Evolutionary conservation across 2,113 vertebrate genomes (phyloP).

Genomic region (Oreotrochilus melanogaster): DNA sequence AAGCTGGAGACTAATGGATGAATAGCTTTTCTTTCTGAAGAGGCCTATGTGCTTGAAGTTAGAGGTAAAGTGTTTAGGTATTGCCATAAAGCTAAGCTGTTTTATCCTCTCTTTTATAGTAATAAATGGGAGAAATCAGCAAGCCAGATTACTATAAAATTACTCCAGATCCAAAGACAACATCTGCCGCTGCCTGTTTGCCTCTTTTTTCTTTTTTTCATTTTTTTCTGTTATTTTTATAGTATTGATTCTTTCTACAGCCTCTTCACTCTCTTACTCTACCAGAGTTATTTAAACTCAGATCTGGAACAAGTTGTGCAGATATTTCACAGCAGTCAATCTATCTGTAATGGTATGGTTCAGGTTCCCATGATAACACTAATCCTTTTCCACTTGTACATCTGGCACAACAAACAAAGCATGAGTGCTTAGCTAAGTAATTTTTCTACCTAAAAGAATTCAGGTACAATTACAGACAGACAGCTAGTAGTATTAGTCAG

Average conservation of each 20-base stretch:
- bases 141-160: slow-evolving; percentile 10
- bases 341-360: not conserved
- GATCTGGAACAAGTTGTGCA: not conserved
- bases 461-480: not conserved
- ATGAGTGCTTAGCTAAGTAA: not conserved
- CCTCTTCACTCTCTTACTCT: not conserved
- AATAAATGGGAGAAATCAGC: slow-evolving; percentile 42
- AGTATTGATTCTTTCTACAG: not conserved
- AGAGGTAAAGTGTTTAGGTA: slow-evolving; percentile 18
- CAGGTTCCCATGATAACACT: not conserved
- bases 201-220: not conserved
- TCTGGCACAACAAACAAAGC: not conserved
- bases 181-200: not conserved
- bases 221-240: not conserved
- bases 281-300: not conserved
- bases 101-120: slow-evolving; percentile 41
- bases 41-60: slow-evolving; percentile 30
- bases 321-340: not conserved
- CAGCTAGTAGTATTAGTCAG: not conserved
- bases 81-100: slow-evolving; percentile 25
- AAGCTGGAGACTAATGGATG: slow-evolving; percentile 9
- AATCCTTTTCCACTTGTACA: not conserved
- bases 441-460: not conserved
- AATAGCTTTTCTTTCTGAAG: slow-evolving; percentile 14
- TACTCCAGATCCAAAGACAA: not conserved